Evolutionary conservation across 2,888 invertebrate species (phyloP).

Genomic region (Drosophila infuscata): DNA sequence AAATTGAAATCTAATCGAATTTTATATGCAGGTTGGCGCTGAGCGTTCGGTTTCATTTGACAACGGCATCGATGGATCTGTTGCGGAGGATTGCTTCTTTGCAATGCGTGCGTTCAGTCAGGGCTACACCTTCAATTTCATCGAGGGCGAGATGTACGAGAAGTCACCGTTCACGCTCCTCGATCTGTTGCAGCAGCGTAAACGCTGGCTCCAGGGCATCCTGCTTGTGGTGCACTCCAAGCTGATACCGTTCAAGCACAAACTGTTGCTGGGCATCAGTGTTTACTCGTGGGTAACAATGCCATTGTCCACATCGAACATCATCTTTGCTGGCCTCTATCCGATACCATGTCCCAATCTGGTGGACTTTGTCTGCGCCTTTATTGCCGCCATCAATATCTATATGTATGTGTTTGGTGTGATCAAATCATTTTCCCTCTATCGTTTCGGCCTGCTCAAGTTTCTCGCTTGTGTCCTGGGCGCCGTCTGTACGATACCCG

Average conservation of each 20-base stretch:
- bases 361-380: slow-evolving; percentile 94
- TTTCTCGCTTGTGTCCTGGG: slow-evolving; percentile 93
- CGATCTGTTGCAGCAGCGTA: slow-evolving; percentile 98
- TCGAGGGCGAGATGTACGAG: slow-evolving; percentile 99
- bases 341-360: slow-evolving; percentile 94
- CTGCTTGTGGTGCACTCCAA: slow-evolving; percentile 94
- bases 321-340: slow-evolving; percentile 92
- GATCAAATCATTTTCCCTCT: slow-evolving; percentile 96
- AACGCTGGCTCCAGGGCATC: slow-evolving; percentile 98
- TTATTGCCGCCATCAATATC: slow-evolving; percentile 96
- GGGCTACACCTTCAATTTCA: slow-evolving; percentile 97
- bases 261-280: slow-evolving; percentile 93
- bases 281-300: slow-evolving; percentile 98
- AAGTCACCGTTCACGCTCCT: slow-evolving; percentile 97
- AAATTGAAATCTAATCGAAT: neutral
- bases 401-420: slow-evolving; percentile 99
- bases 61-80: slow-evolving; percentile 97
- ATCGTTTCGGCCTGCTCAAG: slow-evolving; percentile 92
- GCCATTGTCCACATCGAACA: slow-evolving; percentile 96
- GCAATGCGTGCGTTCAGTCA: slow-evolving; percentile 97
- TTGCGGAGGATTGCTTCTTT: slow-evolving; percentile 99
- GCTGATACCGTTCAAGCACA: slow-evolving; percentile 91
- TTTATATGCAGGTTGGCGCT: slow-evolving; percentile 89
- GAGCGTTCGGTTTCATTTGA: slow-evolving; percentile 97
- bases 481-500: slow-evolving; percentile 95